phyloP scores from a whole-genome alignment of 2,797 vertebrate genomes.

The Petrocephalus schoutedeni region DNA sequence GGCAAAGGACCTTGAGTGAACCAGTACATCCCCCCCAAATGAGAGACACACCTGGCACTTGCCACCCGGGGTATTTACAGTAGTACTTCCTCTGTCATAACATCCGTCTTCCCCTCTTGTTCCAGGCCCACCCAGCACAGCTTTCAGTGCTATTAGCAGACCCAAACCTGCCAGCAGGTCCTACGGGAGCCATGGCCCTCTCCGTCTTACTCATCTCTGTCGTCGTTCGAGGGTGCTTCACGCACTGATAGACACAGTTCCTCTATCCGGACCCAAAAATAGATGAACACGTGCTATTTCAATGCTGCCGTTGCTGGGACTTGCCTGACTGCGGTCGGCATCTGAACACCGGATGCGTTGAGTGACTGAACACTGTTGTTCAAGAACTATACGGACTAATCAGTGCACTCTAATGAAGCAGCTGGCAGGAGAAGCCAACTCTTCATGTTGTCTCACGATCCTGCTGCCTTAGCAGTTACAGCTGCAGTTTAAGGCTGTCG shows the following conservation, averaged over 20 bases:
- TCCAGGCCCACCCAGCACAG: slow-evolving; percentile 12
- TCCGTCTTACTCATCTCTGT: slow-evolving; percentile 9
- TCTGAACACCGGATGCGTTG: not conserved
- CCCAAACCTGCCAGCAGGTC: not conserved
- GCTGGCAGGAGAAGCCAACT: not conserved
- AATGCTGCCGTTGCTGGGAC: not conserved
- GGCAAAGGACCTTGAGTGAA: slow-evolving; percentile 1
- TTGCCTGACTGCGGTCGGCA: not conserved
- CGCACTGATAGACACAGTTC: slow-evolving; percentile 7
- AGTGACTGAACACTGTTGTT: not conserved
- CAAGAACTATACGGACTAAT: not conserved
- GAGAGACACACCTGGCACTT: not conserved
- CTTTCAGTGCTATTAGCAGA: not conserved
- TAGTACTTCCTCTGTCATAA: slow-evolving; percentile 10
- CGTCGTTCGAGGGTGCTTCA: not conserved
- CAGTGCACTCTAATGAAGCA: not conserved
- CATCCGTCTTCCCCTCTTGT: slow-evolving; percentile 3
- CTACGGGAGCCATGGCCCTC: not conserved
- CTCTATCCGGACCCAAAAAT: not conserved
- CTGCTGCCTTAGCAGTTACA: not conserved
- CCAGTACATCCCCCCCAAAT: not conserved
- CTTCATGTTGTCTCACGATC: not conserved
- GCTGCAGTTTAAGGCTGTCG: not conserved
- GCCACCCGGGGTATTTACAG: slow-evolving; percentile 8
- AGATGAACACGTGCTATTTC: not conserved